These are phyloP conservation scores for Troglohyphantes excavatus DNA, from an alignment of 2,888 invertebrate genomes.

Conservation along the genomic window DNA sequence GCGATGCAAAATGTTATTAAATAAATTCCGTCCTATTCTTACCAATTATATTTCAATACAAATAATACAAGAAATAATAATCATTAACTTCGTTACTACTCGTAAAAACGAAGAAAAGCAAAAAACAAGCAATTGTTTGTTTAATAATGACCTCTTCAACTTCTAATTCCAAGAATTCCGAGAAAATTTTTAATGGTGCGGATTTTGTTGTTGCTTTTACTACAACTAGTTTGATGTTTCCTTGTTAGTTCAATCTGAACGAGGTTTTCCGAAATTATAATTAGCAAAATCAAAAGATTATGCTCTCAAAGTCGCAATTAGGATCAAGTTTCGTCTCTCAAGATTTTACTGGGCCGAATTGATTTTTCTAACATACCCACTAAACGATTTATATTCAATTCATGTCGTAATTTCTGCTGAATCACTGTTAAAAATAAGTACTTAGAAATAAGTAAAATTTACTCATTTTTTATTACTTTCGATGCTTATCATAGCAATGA, in stretches of 20 bases:
- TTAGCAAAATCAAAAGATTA: not conserved
- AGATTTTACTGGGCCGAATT: not conserved
- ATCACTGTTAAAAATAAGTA: too few relatives aligned
- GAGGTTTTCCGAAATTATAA: not conserved
- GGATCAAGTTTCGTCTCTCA: not conserved
- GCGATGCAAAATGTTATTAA: too few relatives aligned
- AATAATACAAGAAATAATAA: too few relatives aligned
- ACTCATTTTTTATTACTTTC: too few relatives aligned
- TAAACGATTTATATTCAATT: not conserved
- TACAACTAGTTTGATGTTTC: not conserved
- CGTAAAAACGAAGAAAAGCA: not conserved
- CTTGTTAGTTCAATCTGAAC: not conserved
- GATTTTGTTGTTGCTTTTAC: not conserved
- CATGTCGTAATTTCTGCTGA: too few relatives aligned
- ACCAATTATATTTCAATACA: too few relatives aligned
- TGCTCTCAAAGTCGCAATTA: not conserved
- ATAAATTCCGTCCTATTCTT: too few relatives aligned
- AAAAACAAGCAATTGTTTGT: slow-evolving; percentile 3
- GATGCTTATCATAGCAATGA: too few relatives aligned
- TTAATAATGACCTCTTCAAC: not conserved
- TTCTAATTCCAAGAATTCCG: not conserved
- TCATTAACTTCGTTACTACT: too few relatives aligned
- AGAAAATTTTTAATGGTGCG: not conserved
- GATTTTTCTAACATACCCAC: not conserved
- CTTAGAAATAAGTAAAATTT: too few relatives aligned